Percentiles rank a stretch among this genome's conserved stretches.
phyloP scores from a whole-genome alignment of 2,797 vertebrate species.

The Melanotaenia trifasciata region DNA sequence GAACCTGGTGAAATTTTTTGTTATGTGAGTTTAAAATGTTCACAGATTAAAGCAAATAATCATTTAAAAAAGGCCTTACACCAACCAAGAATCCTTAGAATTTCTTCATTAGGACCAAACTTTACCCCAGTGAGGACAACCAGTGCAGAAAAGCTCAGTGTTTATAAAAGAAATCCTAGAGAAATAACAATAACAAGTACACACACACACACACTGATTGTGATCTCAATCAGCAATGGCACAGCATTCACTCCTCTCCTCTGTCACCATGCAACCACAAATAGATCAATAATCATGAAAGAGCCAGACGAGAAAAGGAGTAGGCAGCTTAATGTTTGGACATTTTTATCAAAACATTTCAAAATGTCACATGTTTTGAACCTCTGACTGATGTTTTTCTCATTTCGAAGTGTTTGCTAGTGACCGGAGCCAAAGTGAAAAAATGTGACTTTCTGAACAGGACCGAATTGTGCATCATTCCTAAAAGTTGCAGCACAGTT shows the following conservation, averaged over 20 bases:
- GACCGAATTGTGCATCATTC: background rate
- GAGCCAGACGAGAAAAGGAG: background rate
- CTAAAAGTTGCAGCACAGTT: background rate
- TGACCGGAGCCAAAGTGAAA: too few species aligned
- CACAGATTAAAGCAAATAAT: background rate
- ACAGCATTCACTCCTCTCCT: background rate
- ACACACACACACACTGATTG: background rate
- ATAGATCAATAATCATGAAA: background rate
- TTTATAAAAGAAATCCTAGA: background rate
- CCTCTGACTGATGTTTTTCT: background rate
- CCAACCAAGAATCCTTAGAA: background rate
- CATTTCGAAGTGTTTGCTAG: too few species aligned
- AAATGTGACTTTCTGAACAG: background rate
- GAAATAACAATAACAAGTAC: background rate
- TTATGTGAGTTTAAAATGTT: background rate
- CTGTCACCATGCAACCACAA: background rate
- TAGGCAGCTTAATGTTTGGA: background rate
- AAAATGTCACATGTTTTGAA: background rate
- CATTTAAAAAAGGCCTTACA: background rate
- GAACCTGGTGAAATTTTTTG: background rate
- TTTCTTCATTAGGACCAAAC: background rate
- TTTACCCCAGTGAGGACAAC: background rate
- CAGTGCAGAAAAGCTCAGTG: background rate
- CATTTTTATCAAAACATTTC: background rate
- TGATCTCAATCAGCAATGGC: background rate